Conservation (phyloP, 2,113 vertebrate species). For the Petromus typicus region DNA sequence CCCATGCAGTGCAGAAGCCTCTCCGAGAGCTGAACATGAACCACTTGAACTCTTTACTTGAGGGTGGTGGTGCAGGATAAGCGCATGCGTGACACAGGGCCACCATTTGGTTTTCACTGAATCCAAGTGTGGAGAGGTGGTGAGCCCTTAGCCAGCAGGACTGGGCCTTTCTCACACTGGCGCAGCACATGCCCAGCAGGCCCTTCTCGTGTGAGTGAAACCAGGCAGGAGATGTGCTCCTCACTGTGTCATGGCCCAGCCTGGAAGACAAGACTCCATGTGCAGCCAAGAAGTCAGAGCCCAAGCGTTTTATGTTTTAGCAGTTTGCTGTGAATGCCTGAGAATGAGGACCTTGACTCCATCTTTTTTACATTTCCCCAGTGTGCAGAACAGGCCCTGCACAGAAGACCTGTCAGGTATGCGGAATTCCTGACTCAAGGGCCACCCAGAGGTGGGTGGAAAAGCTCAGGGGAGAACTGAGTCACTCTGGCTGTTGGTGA, state of each 20-base stretch:
- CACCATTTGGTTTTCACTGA: not conserved
- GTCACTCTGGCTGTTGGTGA: not conserved
- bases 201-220: not conserved
- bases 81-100: not conserved
- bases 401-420: not conserved
- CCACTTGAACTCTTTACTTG: not conserved
- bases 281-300: not conserved
- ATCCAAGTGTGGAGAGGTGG: not conserved
- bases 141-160: not conserved
- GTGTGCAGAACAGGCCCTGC: not conserved
- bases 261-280: not conserved
- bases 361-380: not conserved
- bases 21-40: too few relatives aligned
- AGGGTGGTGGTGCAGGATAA: not conserved
- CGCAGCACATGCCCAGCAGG: not conserved
- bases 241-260: not conserved
- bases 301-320: not conserved
- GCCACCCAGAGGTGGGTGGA: not conserved
- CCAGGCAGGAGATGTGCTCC: not conserved
- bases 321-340: not conserved
- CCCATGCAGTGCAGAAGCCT: not conserved
- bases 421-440: not conserved
- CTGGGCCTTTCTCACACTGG: not conserved
- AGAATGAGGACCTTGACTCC: not conserved
- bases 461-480: conserved; percentile 5